Conservation (phyloP, 1,140 invertebrate species). For the Nomia melanderi region DNA sequence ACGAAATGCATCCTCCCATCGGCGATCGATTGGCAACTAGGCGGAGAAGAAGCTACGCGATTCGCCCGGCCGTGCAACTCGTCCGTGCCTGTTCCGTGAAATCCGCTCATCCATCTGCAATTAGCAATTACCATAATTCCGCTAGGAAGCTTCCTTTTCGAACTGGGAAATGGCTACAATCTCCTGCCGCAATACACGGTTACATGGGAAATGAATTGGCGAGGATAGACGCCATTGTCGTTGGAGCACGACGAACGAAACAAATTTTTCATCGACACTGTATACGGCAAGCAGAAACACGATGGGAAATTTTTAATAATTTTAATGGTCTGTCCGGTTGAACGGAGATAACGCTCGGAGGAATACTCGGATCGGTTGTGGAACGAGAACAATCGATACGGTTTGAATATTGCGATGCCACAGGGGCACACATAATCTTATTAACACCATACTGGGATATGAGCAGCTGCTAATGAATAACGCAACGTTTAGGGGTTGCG, state of each 20-base stretch:
- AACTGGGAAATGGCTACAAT: constrained; percentile 10
- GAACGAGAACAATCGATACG: too few relatives aligned
- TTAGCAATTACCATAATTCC: constrained; percentile 33
- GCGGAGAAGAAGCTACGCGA: neutral
- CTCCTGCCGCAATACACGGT: neutral
- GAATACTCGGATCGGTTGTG: too few relatives aligned
- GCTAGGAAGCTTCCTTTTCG: constrained; percentile 13
- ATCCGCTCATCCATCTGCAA: constrained; percentile 27
- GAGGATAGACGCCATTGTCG: neutral
- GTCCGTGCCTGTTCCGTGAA: constrained; percentile 2
- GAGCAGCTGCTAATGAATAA: too few relatives aligned
- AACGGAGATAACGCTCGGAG: too few relatives aligned
- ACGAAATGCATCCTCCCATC: constrained; percentile 47
- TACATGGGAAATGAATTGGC: neutral
- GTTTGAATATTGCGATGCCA: too few relatives aligned
- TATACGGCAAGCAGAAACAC: too few relatives aligned
- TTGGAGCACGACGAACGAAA: neutral
- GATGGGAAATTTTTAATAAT: neutral
- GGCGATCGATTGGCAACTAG: constrained; percentile 14
- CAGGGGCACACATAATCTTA: too few relatives aligned
- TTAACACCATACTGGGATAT: too few relatives aligned
- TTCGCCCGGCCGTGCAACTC: neutral
- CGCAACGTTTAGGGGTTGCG: too few relatives aligned
- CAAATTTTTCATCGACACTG: neutral
- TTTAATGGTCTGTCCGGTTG: neutral